Conservation (phyloP, 2,113 vertebrate genomes). For the Holacanthus passer region DNA sequence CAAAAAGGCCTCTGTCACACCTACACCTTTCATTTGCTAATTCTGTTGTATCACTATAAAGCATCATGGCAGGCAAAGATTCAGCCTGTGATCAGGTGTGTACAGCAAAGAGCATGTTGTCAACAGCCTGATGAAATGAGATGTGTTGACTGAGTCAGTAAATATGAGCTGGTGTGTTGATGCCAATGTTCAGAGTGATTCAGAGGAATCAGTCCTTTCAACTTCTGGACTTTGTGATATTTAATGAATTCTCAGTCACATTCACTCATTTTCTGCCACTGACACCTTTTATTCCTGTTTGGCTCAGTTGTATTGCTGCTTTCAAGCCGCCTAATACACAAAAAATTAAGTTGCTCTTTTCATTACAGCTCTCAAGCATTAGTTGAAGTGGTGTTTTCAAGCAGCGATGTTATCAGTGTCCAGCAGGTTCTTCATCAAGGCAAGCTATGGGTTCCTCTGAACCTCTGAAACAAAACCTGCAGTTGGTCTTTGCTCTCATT, state of each 20-base stretch:
- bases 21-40: background rate
- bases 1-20: background rate
- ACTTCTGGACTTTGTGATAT: background rate
- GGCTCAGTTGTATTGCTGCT: background rate
- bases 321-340: background rate
- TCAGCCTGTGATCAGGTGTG: background rate
- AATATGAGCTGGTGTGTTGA: background rate
- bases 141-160: background rate
- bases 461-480: background rate
- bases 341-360: background rate
- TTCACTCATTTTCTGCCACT: background rate
- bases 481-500: background rate
- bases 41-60: background rate
- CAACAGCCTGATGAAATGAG: background rate
- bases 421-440: background rate
- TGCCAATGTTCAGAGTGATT: slow-evolving; percentile 6
- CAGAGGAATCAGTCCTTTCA: background rate
- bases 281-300: background rate
- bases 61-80: background rate
- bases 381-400: background rate
- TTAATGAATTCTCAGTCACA: background rate
- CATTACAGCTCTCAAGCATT: background rate
- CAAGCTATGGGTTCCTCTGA: background rate
- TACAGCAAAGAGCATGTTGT: background rate
- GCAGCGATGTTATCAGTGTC: background rate